Base-by-base conservation (phyloP, 2,888 invertebrate species). In the Scaptomyza tumidula region DNA sequence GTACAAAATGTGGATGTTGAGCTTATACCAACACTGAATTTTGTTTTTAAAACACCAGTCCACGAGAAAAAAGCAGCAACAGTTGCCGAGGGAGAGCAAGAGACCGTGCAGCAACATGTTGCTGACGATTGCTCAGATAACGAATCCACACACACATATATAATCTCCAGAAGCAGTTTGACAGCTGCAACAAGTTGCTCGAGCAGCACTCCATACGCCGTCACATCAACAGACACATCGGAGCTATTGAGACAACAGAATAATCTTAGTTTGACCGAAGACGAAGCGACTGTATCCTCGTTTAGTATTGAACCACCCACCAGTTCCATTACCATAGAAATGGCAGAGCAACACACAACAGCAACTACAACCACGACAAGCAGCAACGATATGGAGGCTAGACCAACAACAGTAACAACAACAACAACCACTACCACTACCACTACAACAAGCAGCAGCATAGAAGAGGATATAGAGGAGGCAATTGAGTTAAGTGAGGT, bases 391-490 rank as follows among this genome's bases (percentile, higher is more conserved):
- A 54, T 66, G 14, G 67, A 71, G 6, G 35, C 68, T 7, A 66
- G 56, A 16, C 48, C 69, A 44, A 53, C 76, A 19, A 73, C 78
- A 27, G 77, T 79, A 31, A 83, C 80, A 6, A 73, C 82, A 16
- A 67, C 74, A 37, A 75, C 81, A 29, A 79, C 31, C 31, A 31
- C 82, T 14, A 67, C 31, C 31, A 31, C 82, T 14, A 67, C 74
- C 39, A 74, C 80, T 27, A 80, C 86, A 4, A 75, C 78, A 14
- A 91, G 90, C 50, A 90, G 84, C 56, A 92, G 91, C 72, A 91
- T 91, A 44, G 92, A 92, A 65, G 92, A 92, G 76, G 91, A 91
- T 37, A 92, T 92, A 46, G 92, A 91, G 71, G 91, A 92, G 72
- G 90, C 90, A 14, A 86, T 92, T 50, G 91, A 90, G 52, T 64